Evolutionary conservation across 53 echinoderm and acorn worm genomes (phyloP), one percentile per base, ranked within the genome.

Genomic region (Paelopatides confundens): DNA sequence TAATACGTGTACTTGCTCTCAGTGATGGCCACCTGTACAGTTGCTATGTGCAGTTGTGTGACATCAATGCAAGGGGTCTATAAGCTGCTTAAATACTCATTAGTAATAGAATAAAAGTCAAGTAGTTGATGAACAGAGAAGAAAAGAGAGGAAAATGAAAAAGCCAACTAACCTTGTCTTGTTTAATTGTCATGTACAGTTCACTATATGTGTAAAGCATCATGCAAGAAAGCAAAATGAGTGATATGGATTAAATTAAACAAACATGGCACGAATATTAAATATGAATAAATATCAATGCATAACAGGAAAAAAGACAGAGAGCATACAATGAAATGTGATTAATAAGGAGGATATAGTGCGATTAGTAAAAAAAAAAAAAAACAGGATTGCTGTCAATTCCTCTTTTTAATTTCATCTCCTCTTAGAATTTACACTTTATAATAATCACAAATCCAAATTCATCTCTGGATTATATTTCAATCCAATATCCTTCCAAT

Each of bases 131-230:
- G 0, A 21, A 23, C 21, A 58, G 58, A 21, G 24, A 18, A 58
- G 24, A 58, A 58, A 58, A 18, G n/a, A 58, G 21, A 18, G 58
- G 24, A 58, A 58, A 0, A 6, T 6, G 21, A 21, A 6, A 58
- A 58, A 26, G 17, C 0, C 15, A 23, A 78, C 78, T 78, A n/a
- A 78, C 78, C 78, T 78, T 78, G 52, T 78, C 78, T 28, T 78
- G 50, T 15, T 78, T 78, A 32, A 78, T 78, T 49, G 46, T 52
- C 78, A 78, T 78, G 78, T 78, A 78, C 31, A 78, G 78, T 52
- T 78, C 78, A 78, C 78, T 78, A 78, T 48, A 52, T 49, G 78
- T 50, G 29, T 51, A 30, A n/a, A 78, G 47, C 51, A 78, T 51
- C 78, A 78, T 78, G 78, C 78, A 78, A 78, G 51, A 78, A 50